phyloP scores from a whole-genome alignment of 1,140 invertebrate species.

The Drosophila kohkoa region DNA sequence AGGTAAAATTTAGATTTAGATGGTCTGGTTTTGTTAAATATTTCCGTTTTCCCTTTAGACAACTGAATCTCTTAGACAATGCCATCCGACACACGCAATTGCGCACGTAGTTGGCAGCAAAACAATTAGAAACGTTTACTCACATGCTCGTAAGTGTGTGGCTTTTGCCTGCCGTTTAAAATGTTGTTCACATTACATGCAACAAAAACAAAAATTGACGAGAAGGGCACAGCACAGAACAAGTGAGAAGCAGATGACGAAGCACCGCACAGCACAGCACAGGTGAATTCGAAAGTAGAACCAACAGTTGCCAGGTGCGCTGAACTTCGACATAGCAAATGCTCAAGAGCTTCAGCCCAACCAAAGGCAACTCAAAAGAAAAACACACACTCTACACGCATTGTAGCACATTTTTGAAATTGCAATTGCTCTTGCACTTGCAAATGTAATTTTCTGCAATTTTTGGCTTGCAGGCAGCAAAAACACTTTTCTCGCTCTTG shows the following conservation, averaged over 20 bases:
- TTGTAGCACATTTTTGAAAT: constrained; percentile 66
- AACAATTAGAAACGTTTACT: constrained; percentile 75
- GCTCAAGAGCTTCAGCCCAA: constrained; percentile 42
- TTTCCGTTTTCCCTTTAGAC: no score
- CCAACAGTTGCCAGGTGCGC: no score
- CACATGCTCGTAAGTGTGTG: constrained; percentile 9
- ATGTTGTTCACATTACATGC: constrained; percentile 58
- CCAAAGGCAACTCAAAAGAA: neutral
- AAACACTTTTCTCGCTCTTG: constrained; percentile 36
- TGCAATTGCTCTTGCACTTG: constrained; percentile 39
- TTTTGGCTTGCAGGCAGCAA: constrained; percentile 19
- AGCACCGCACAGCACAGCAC: no score
- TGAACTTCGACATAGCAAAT: neutral
- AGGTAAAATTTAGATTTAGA: no score
- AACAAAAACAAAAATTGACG: constrained; percentile 53
- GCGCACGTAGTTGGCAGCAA: constrained; percentile 73
- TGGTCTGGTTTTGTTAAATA: no score
- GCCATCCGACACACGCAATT: constrained; percentile 13
- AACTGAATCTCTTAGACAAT: no score
- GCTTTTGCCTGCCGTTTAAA: constrained; percentile 25
- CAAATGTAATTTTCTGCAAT: constrained; percentile 41
- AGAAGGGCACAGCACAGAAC: neutral
- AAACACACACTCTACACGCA: constrained; percentile 8
- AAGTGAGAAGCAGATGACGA: no score
- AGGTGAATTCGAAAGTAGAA: no score